A percentile compares a stretch with the other conserved stretches of the same genome.
phyloP scores from a whole-genome alignment of 1,140 invertebrate species.

The Aporrectodea caliginosa region DNA sequence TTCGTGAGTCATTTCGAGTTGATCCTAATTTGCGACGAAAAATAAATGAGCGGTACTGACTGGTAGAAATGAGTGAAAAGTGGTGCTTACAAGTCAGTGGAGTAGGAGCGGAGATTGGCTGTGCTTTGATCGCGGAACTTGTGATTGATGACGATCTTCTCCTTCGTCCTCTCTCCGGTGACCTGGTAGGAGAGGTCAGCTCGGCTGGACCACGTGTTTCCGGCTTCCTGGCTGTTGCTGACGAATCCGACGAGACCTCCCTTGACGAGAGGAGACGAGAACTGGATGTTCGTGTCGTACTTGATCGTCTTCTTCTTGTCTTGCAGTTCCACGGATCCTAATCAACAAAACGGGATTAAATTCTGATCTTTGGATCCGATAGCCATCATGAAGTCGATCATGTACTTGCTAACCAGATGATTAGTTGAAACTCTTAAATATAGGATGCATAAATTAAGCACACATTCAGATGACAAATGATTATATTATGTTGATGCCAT shows the following conservation, averaged over 20 bases:
- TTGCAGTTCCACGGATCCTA: slow-evolving; percentile 9
- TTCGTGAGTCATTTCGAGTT: too few relatives aligned
- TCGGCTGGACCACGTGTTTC: not conserved
- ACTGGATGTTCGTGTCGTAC: slow-evolving; percentile 24
- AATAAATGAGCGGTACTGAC: too few relatives aligned
- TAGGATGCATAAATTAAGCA: too few relatives aligned
- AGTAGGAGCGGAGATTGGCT: not conserved
- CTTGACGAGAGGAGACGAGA: slow-evolving; percentile 14
- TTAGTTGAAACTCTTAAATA: too few relatives aligned
- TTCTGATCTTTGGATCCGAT: too few relatives aligned
- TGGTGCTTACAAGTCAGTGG: not conserved
- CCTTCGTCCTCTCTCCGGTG: not conserved
- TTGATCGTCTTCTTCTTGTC: slow-evolving; percentile 7
- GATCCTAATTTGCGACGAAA: too few relatives aligned
- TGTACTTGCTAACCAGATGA: too few relatives aligned
- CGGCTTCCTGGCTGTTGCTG: not conserved
- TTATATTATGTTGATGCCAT: too few relatives aligned
- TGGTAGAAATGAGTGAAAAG: too few relatives aligned
- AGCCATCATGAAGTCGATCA: too few relatives aligned
- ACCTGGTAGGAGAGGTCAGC: not conserved
- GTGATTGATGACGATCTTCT: not conserved
- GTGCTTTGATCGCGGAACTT: not conserved
- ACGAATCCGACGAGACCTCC: slow-evolving; percentile 14
- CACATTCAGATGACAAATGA: too few relatives aligned
- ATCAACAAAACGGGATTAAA: too few relatives aligned